Percentiles rank a stretch among this genome's conserved stretches.
Evolutionary conservation across 1,140 invertebrate genomes (phyloP).

Genomic region (Agraylea sexmaculata): DNA sequence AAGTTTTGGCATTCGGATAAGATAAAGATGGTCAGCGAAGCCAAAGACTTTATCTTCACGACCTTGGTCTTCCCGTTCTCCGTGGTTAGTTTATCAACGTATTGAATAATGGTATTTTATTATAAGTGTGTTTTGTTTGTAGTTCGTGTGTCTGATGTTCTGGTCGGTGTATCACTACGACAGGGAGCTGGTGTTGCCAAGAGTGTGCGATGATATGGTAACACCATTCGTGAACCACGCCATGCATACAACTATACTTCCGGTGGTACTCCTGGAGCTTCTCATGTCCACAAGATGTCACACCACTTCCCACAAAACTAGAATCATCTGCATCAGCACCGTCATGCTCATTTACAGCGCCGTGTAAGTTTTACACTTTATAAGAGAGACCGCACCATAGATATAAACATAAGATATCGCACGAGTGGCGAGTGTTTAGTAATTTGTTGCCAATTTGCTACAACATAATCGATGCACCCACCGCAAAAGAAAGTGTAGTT

Average conservation of each 20-base stretch:
- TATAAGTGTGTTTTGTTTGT: conserved; percentile 18
- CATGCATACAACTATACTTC: conserved; percentile 43
- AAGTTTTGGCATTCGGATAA: conserved; percentile 18
- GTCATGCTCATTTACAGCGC: conserved; percentile 8
- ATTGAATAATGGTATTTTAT: neutral
- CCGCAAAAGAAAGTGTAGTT: neutral
- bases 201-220: conserved; percentile 45
- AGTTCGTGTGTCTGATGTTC: conserved; percentile 55
- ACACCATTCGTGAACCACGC: conserved; percentile 60
- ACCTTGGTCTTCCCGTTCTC: conserved; percentile 36
- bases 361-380: no score
- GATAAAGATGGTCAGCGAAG: conserved; percentile 24
- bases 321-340: neutral
- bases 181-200: conserved; percentile 55
- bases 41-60: conserved; percentile 33
- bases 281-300: conserved; percentile 26
- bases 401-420: no score
- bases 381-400: no score
- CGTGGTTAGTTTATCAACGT: conserved; percentile 24
- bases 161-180: conserved; percentile 55
- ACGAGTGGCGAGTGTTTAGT: no score
- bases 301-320: conserved; percentile 14
- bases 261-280: conserved; percentile 36
- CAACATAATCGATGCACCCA: neutral
- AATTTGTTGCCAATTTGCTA: neutral